Conservation (phyloP, 2,113 vertebrate genomes). For the Leptobrachium ailaonicum region DNA sequence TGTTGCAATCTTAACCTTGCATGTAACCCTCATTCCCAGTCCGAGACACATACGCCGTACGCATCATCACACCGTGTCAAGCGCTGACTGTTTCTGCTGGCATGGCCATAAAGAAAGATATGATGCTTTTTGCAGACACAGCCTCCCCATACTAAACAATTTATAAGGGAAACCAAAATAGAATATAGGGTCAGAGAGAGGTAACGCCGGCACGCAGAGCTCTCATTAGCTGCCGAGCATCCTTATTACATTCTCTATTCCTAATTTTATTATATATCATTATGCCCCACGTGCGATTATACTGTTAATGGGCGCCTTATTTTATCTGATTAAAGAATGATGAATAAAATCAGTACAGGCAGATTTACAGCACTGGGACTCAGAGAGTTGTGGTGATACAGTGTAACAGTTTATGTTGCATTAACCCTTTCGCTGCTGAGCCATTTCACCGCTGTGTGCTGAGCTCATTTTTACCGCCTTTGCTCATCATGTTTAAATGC, state of each 20-base stretch:
- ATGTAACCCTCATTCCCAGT: no score
- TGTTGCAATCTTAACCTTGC: no score
- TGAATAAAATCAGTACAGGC: no score
- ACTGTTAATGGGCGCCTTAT: neutral
- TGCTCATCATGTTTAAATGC: no score
- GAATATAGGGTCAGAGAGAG: constrained; percentile 10
- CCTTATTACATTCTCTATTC: constrained; percentile 15
- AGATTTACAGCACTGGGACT: no score
- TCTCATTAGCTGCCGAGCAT: constrained; percentile 4
- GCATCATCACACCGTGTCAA: neutral
- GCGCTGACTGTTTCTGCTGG: neutral
- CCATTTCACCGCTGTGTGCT: no score
- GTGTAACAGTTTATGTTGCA: no score
- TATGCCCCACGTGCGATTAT: neutral
- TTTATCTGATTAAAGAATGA: no score
- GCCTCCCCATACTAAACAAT: neutral
- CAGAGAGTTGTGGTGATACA: no score
- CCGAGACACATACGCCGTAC: neutral
- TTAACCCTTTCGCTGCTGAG: no score
- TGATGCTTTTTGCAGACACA: neutral
- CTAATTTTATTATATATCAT: constrained; percentile 19
- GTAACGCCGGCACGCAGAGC: neutral
- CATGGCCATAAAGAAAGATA: neutral
- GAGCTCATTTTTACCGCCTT: no score
- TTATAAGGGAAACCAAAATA: constrained; percentile 9